Evolutionary conservation across 2,797 vertebrate genomes (phyloP).

Genomic region (Pelodytes ibericus): DNA sequence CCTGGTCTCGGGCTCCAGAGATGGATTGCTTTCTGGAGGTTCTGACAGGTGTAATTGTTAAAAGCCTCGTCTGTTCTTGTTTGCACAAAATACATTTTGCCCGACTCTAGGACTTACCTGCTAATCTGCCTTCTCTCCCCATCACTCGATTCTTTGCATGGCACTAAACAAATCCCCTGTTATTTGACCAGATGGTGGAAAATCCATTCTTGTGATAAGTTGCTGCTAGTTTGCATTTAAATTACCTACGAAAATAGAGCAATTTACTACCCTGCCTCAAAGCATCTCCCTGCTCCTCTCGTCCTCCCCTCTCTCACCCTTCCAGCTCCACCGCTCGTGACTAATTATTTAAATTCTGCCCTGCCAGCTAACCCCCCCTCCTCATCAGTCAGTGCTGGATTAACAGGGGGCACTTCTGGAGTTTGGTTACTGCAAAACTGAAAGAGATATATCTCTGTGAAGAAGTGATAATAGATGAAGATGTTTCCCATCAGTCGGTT

Average conservation of each 20-base stretch:
- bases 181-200: conserved; percentile 99
- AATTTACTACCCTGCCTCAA: conserved; percentile 99
- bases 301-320: conserved; percentile 71
- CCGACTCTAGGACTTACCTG: conserved; percentile 93
- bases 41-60: conserved; percentile 99
- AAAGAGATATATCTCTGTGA: too few species aligned
- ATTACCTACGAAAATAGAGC: conserved; percentile 99
- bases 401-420: conserved; percentile 66
- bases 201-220: conserved; percentile 99
- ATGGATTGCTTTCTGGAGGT: conserved; percentile 99
- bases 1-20: conserved; percentile 92
- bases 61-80: conserved; percentile 99
- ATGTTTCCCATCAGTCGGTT: neutral
- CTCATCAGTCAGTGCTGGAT: conserved; percentile 43
- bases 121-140: conserved; percentile 98
- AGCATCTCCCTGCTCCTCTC: conserved; percentile 92
- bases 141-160: conserved; percentile 99
- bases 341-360: conserved; percentile 96
- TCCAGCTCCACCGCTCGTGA: conserved; percentile 91
- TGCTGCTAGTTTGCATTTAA: conserved; percentile 99
- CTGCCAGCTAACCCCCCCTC: conserved; percentile 78
- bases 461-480: neutral
- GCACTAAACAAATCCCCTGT: conserved; percentile 99
- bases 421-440: conserved; percentile 64
- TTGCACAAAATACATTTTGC: conserved; percentile 99